These are phyloP conservation scores for Eulemur rufifrons DNA, from an alignment of 2,113 vertebrate species.

Conservation along the genomic window DNA sequence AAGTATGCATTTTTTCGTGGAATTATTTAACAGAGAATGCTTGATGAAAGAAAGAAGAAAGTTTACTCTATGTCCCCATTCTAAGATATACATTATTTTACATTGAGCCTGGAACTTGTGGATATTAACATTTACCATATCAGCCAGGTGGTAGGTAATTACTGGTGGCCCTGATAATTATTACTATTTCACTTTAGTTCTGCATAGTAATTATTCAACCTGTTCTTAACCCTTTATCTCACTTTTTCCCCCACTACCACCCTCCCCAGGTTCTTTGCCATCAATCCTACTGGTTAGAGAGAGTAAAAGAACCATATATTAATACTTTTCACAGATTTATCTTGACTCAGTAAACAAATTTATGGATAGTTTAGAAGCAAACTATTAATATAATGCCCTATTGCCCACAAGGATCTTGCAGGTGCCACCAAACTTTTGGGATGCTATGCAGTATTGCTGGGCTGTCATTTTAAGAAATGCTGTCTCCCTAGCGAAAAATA, in stretches of 20 bases:
- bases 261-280: neutral
- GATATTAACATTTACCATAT: neutral
- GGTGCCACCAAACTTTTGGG: neutral
- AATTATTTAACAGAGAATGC: constrained; percentile 77
- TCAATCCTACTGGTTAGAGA: neutral
- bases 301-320: neutral
- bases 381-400: neutral
- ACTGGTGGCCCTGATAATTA: neutral
- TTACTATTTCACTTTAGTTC: neutral
- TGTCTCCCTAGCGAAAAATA: constrained; percentile 50
- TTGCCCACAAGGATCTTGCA: neutral
- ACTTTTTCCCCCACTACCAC: neutral
- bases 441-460: neutral
- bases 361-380: neutral
- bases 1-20: constrained; percentile 83
- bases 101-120: neutral
- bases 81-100: constrained; percentile 53
- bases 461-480: constrained; percentile 37
- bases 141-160: neutral
- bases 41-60: constrained; percentile 83
- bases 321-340: neutral
- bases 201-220: neutral
- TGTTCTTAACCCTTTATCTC: neutral
- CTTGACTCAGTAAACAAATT: neutral
- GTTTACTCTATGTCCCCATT: constrained; percentile 77